Evolutionary conservation across 2,888 invertebrate species (phyloP).

Genomic region (Sinodicranocentrus sp.): DNA sequence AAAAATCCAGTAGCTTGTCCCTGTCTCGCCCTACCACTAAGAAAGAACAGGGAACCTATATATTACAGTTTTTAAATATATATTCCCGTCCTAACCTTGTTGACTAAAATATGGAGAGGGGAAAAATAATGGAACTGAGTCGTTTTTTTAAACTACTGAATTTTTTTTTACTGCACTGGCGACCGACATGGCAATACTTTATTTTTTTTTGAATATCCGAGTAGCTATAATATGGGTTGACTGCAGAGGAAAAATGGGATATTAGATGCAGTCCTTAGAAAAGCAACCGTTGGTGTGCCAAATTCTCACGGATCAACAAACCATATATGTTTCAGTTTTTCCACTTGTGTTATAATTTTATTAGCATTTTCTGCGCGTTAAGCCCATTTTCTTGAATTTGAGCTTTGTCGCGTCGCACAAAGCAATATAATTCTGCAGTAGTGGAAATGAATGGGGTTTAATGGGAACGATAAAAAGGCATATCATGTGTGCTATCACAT

Average conservation of each 20-base stretch:
- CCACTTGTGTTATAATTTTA: slow-evolving; percentile 33
- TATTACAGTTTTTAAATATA: slow-evolving; percentile 2
- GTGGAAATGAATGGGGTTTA: background rate
- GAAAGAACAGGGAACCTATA: background rate
- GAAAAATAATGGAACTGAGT: background rate
- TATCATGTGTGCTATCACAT: background rate
- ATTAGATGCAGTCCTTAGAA: background rate
- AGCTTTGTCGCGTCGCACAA: background rate
- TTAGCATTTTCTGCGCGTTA: slow-evolving; percentile 27
- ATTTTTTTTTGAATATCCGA: slow-evolving; percentile 18
- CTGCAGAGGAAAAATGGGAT: slow-evolving; percentile 10
- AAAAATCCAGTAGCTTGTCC: slow-evolving; percentile 36
- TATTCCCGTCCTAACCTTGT: background rate
- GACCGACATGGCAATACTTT: slow-evolving; percentile 14
- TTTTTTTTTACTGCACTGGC: slow-evolving; percentile 37
- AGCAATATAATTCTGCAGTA: background rate
- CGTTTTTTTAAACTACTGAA: background rate
- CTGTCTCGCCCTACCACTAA: no score
- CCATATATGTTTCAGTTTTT: slow-evolving; percentile 32
- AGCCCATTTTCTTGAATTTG: slow-evolving; percentile 5
- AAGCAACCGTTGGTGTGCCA: slow-evolving; percentile 38
- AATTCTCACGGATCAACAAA: slow-evolving; percentile 51
- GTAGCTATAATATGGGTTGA: background rate
- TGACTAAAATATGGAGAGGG: no score
- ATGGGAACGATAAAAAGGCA: background rate